Evolutionary conservation across 1,140 invertebrate genomes (phyloP), one percentile per base, ranked within the genome.

Genomic region (Brachionus paranguensis): DNA sequence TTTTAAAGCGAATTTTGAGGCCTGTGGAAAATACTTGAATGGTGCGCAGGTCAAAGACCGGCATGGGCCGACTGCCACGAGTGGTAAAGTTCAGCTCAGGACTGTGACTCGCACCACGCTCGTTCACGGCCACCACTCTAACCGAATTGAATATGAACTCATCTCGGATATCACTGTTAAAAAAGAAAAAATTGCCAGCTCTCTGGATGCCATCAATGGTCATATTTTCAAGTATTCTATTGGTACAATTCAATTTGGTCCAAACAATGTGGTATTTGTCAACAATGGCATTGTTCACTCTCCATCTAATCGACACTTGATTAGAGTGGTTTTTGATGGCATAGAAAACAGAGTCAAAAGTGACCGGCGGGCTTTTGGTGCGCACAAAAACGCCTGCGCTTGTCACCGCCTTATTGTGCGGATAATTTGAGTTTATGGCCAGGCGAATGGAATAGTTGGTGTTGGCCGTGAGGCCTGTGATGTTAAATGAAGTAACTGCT

Each of bases 1-100:
- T 72, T 20, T 81, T 81, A 14, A 81, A 81, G 29, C 41, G 55
- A 81, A 81, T 68, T 29, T 43, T 68, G 20, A 81, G 14, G 6
- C 78, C 78, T 1, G 50, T 81, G 8, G 27, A 37, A 64, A 64
- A 81, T 12, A 81, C 17, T 45, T 43, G 17, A 20, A 43, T 2
- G 14, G 33, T 33, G n/a, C 53, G 20, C 12, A 68, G 20, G 41
- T 45, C 53, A 43, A 7, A 29, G 5, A 81, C 53, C 3, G 53
- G 50, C 7, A 14, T 20, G 3, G 78, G 50, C 14, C 41, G 11
- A n/a, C 14, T 1, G 4, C 68, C 68, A 17, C 12, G n/a, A 5
- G 37, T 72, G n/a, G 43, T 20, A 43, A 72, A 72, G n/a, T 43
- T 43, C 2, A 43, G 14, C 37, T 72, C 68, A 4, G 7, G 33